phyloP scores from a whole-genome alignment of 2,797 vertebrate genomes.

The Sebastes oblongus region DNA sequence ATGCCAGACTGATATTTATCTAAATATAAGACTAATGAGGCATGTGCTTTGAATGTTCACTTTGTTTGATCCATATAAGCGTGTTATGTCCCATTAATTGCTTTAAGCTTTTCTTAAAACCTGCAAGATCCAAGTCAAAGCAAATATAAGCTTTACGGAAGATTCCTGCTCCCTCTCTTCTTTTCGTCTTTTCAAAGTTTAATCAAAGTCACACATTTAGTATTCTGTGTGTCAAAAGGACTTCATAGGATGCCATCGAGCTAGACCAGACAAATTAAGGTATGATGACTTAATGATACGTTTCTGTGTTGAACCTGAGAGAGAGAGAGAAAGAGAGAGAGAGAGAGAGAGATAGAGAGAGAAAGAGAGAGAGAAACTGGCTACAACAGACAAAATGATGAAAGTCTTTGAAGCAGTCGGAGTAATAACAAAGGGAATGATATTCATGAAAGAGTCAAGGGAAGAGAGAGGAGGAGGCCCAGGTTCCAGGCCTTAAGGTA shows the following conservation, averaged over 20 bases:
- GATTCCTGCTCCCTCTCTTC: neutral
- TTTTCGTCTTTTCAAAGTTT: conserved; percentile 36
- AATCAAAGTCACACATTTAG: conserved; percentile 34
- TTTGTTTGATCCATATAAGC: neutral
- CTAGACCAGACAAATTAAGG: conserved; percentile 44
- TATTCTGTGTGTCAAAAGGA: conserved; percentile 27
- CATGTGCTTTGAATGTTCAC: neutral
- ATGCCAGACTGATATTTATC: neutral
- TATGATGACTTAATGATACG: conserved; percentile 67
- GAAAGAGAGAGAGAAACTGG: neutral
- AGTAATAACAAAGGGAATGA: conserved; percentile 57
- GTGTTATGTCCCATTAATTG: neutral
- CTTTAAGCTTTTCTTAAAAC: conserved; percentile 32
- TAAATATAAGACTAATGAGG: neutral
- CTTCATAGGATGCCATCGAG: conserved; percentile 36
- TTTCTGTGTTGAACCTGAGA: conserved; percentile 58
- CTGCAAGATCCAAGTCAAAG: conserved; percentile 6
- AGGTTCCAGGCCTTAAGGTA: conserved; percentile 68
- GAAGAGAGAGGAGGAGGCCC: conserved; percentile 4
- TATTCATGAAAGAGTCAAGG: conserved; percentile 53
- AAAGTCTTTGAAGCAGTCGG: conserved; percentile 64
- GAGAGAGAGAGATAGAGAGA: neutral
- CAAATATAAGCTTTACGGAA: conserved; percentile 27
- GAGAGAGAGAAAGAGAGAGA: neutral
- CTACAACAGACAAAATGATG: conserved; percentile 58